Conservation (phyloP, 2,888 invertebrate genomes). For the Mimas tiliae region DNA sequence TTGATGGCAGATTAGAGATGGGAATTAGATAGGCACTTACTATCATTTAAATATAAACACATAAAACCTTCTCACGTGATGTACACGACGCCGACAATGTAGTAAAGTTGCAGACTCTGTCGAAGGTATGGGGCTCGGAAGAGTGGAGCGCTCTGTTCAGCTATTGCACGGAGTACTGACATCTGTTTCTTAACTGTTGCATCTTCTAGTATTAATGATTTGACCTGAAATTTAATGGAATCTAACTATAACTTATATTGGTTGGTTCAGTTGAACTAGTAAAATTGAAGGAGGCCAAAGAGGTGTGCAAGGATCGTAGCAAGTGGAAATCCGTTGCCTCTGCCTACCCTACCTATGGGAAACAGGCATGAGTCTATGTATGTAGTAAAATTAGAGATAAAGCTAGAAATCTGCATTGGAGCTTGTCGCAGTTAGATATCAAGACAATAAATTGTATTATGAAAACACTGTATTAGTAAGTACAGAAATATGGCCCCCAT, state of each 20-base stretch:
- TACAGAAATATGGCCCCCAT: no score
- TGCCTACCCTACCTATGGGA: no score
- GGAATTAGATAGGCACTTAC: background rate
- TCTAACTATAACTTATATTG: no score
- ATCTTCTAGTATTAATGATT: slow-evolving; percentile 56
- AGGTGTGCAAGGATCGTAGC: no score
- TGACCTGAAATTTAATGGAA: slow-evolving; percentile 53
- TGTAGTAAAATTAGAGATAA: no score
- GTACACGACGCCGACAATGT: slow-evolving; percentile 73
- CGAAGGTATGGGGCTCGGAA: slow-evolving; percentile 66
- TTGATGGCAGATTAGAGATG: no score
- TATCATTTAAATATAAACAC: slow-evolving; percentile 25
- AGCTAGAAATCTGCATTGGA: background rate
- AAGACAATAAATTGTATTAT: no score
- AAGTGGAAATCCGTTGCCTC: no score
- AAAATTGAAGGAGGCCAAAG: no score
- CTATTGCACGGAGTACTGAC: slow-evolving; percentile 59
- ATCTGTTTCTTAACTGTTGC: slow-evolving; percentile 48
- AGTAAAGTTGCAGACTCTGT: slow-evolving; percentile 70
- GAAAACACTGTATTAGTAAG: no score
- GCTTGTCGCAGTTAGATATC: no score
- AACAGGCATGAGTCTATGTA: no score
- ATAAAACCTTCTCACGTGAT: slow-evolving; percentile 72
- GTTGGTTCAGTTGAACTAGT: background rate
- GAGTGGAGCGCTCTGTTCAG: slow-evolving; percentile 70